These are phyloP conservation scores for Decapterus maruadsi DNA, from an alignment of 2,797 vertebrate genomes.

Conservation along the genomic window DNA sequence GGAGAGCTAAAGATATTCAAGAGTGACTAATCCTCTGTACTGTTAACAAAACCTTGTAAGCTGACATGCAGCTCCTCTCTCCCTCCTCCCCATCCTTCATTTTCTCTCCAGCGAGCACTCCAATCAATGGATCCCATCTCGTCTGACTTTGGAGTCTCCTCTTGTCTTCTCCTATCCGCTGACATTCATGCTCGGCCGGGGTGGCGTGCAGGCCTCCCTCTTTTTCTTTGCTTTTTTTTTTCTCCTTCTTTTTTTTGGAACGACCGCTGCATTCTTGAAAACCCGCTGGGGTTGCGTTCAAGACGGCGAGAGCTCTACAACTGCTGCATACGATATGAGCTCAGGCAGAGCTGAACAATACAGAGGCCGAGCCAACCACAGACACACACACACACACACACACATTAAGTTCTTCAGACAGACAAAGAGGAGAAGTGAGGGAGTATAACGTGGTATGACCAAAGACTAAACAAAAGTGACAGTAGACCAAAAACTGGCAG, in stretches of 20 bases:
- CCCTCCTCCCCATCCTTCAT: constrained; percentile 23
- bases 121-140: constrained; percentile 56
- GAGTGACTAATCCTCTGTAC: constrained; percentile 47
- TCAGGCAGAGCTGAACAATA: constrained; percentile 55
- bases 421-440: constrained; percentile 41
- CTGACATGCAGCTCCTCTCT: constrained; percentile 27
- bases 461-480: constrained; percentile 48
- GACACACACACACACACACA: constrained; percentile 24
- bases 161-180: constrained; percentile 37
- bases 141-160: constrained; percentile 55
- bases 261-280: constrained; percentile 71
- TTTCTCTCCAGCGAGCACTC: constrained; percentile 48
- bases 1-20: constrained; percentile 13
- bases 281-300: constrained; percentile 58
- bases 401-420: constrained; percentile 34
- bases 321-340: constrained; percentile 61
- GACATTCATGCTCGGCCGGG: constrained; percentile 63
- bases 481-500: constrained; percentile 22
- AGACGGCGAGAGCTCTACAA: constrained; percentile 55
- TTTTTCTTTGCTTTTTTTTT: not conserved
- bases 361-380: constrained; percentile 35
- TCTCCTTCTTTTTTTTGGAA: constrained; percentile 51
- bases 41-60: constrained; percentile 37
- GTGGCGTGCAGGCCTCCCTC: constrained; percentile 33
- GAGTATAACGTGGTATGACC: constrained; percentile 37